Base-by-base conservation (phyloP, 2,888 invertebrate species). In the Drosophila fungiperda region DNA sequence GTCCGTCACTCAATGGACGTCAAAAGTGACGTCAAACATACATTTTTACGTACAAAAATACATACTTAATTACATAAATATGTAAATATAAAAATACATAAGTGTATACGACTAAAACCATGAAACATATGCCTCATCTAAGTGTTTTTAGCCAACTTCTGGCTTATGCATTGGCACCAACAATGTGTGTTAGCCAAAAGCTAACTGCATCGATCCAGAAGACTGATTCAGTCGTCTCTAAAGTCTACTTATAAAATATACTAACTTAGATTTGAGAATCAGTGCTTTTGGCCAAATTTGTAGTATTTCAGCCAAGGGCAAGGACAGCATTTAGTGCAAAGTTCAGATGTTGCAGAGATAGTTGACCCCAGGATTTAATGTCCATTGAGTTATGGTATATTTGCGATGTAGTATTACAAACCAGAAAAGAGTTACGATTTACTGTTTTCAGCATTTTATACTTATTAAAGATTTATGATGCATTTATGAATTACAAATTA, bases 1-100 rank as follows among this genome's bases (percentile, higher is more conserved):
- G 73, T 66, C 48, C 65, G 64, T 70, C 80, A 67, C 52, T 72
- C 73, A 67, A 50, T 68, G 69, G 48, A 59, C 67, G 65, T 72
- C 84, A 82, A 73, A 83, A 86, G 35, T 20, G 33, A 45, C 29
- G 8, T 12, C 26, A 45, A 23, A 23, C 23, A 45, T 23, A 45
- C 8, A 45, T 23, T 15, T 23, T 0, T 11, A 32, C 8, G 49
- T 49, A 53, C 20, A 36, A 49, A 40, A 20, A 38, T 8, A 38
- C 1, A 17, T 3, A 36, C 15, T 17, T 15, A 36, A 36, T 17
- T 23, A 15, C 15, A 8, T 45, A 45, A 12, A 45, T 15, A 7
- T 1, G 15, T 45, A 15, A 4, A 45, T 23, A 26, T 23, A 26
- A 15, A 23, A 23, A 2, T 15, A 15, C 4, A 45, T 1, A 45